These are phyloP conservation scores for Mactra quadrangularis DNA, from an alignment of 1,140 invertebrate species.

Conservation along the genomic window DNA sequence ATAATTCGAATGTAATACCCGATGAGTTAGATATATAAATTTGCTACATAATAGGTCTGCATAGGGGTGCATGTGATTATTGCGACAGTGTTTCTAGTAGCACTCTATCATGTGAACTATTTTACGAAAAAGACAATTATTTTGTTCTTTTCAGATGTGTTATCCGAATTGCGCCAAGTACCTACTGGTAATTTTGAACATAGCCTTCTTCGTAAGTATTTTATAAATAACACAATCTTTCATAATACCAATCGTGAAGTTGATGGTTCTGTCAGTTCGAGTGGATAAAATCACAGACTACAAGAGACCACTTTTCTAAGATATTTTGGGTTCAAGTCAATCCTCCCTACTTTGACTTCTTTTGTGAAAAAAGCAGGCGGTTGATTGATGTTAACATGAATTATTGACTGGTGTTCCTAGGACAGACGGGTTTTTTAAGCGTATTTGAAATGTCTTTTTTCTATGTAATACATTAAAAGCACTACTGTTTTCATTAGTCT, in stretches of 20 bases:
- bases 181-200: conserved; percentile 14
- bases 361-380: neutral
- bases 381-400: neutral
- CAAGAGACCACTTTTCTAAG: neutral
- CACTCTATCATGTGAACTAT: too few species aligned
- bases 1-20: too few species aligned
- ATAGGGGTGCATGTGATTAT: too few species aligned
- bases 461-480: too few species aligned
- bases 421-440: too few species aligned
- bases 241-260: neutral
- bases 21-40: too few species aligned
- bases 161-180: conserved; percentile 22
- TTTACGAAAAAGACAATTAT: too few species aligned
- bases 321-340: neutral
- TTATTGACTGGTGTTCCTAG: neutral
- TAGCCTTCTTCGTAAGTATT: conserved; percentile 31
- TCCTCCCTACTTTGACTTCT: neutral
- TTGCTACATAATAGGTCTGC: too few species aligned
- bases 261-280: neutral
- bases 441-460: too few species aligned
- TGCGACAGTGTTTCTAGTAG: too few species aligned
- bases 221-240: neutral
- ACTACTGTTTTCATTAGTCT: too few species aligned
- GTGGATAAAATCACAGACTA: neutral
- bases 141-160: conserved; percentile 30